Evolutionary conservation across 1,140 invertebrate species (phyloP), one percentile per base, ranked within the genome.

Genomic region (Frieseomelitta varia): DNA sequence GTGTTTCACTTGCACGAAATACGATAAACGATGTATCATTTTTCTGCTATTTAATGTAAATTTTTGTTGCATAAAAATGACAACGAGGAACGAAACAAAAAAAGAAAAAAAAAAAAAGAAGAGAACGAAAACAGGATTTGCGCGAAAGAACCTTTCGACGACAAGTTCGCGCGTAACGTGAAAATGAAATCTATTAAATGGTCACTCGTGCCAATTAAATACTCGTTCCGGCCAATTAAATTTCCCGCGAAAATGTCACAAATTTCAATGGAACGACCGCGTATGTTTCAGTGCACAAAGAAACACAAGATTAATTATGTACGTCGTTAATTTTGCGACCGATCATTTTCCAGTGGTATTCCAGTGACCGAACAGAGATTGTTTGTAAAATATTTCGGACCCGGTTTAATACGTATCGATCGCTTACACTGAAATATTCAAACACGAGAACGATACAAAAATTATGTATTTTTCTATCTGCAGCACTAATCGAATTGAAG

Each of bases 151-250:
- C 6, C 39, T 39, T 39, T 39, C 6, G 4, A 39, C 27, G 19
- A 63, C 63, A n/a, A 4, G 63, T 63, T 27, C 58, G 0, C 17
- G 34, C 2, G 39, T 10, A 12, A 17, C 19, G 34, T 12, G 14
- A 21, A 76, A 77, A 63, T 27, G 24, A n/a, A 61, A 77, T 21
- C 34, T 47, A 77, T n/a, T n/a, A n/a, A 47, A 63, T 77, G 51
- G 61, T 27, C 58, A 51, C 51, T 63, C 39, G 39, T 77, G 51
- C 75, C 39, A 39, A 39, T 39, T 39, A 39, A 39, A 19, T 6
- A 19, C 30, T 30, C 53, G n/a, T 63, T 61, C n/a, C n/a, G 58
- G 58, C 47, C 63, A 77, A 77, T 77, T 77, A 63, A 77, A 77
- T 63, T 63, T 27, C 11, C 14, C 75, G n/a, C 15, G 15, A 4